Conservation (phyloP, 2,888 invertebrate genomes). For the Galeopsomyia nigrocyanea region DNA sequence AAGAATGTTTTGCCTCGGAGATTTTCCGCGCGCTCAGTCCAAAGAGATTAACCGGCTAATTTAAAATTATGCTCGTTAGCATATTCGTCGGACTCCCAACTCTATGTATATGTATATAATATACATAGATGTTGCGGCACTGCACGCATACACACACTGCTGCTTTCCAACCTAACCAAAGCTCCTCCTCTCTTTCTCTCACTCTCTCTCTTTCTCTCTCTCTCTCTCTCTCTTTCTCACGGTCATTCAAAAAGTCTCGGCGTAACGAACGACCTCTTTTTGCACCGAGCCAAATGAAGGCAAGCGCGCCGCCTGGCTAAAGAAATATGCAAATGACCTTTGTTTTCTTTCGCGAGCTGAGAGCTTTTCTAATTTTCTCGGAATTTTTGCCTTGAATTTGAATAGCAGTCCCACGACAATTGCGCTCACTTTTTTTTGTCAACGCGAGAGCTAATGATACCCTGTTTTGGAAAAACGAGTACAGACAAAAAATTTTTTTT, state of each 20-base stretch:
- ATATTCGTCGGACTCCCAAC: constrained; percentile 13
- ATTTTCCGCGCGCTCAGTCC: constrained; percentile 27
- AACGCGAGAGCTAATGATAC: neutral
- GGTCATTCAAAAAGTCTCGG: constrained; percentile 34
- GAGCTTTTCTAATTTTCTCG: neutral
- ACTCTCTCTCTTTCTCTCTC: too few relatives aligned
- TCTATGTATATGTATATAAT: too few relatives aligned
- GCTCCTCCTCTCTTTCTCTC: too few relatives aligned
- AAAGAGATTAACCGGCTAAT: constrained; percentile 40
- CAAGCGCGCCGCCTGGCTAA: constrained; percentile 1
- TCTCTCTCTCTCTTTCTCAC: neutral
- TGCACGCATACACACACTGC: too few relatives aligned
- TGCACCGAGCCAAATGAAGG: constrained; percentile 14
- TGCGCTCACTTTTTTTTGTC: constrained; percentile 5
- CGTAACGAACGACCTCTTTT: constrained; percentile 32
- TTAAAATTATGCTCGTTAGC: constrained; percentile 46
- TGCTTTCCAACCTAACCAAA: too few relatives aligned
- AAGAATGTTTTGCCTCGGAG: constrained; percentile 23
- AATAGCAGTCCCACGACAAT: constrained; percentile 5
- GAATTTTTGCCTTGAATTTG: constrained; percentile 4
- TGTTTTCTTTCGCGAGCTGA: constrained; percentile 27
- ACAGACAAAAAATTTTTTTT: neutral
- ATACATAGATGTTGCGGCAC: too few relatives aligned
- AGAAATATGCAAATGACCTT: constrained; percentile 37
- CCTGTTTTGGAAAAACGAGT: constrained; percentile 2